Evolutionary conservation across 2,888 invertebrate genomes (phyloP), one percentile per base, ranked within the genome.

Genomic region (Chirona hameri): DNA sequence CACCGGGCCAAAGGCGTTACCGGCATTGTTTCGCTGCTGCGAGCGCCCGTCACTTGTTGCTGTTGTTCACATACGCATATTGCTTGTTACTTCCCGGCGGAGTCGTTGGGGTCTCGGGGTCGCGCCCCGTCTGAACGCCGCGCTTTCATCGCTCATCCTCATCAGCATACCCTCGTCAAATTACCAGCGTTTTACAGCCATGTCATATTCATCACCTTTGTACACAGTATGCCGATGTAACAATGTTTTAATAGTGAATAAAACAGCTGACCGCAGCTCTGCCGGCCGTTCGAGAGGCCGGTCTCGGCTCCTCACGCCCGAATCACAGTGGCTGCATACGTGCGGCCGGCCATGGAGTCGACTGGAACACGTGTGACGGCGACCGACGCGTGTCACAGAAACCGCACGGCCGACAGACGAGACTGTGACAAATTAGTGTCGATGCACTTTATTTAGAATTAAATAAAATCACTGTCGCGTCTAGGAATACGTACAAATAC

Each of bases 401-500:
- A 65, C 65, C 24, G 27, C 46, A 27, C 69, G 14, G 29, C 3
- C n/a, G 29, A 76, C 39, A 24, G 76, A 9, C 24, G 24, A 76
- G 12, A 39, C 39, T 24, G 46, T 24, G 46, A 46, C 39, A 24
- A 76, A 76, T 76, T 76, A 76, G 76, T 76, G 76, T 76, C n/a
- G n/a, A 76, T 46, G 76, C 76, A 76, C 76, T 24, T 39, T 39
- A 76, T 76, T 76, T 46, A 76, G 21, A 76, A 76, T 76, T 76
- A 76, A 76, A 76, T 76, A 76, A 76, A 76, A 76, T 76, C 76
- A 76, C 76, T 72, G 29, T 72, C 46, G 39, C 76, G 46, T 46
- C 76, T 76, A 76, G 76, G 76, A 76, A 76, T 76, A 76, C 76
- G 76, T 76, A 76, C 76, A 76, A 76, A 46, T 76, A 72, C 72